Base-by-base conservation (phyloP, 2,888 invertebrate genomes). In the Sminthurides aquaticus region DNA sequence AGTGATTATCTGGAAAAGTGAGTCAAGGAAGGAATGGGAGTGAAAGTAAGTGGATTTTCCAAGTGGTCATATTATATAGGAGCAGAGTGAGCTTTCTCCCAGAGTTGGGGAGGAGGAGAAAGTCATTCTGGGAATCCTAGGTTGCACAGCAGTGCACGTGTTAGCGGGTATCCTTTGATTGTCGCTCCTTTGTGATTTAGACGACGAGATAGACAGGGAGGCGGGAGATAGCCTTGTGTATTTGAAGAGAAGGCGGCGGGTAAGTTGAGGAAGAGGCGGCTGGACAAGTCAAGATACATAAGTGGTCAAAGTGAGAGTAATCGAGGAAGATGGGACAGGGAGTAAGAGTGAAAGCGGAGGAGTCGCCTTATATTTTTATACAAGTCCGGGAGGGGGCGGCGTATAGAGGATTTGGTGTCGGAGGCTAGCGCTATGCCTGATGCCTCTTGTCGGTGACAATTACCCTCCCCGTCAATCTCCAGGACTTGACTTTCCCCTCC, bases 381-480 rank as follows among this genome's bases (percentile, higher is more conserved):
- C 43, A 18, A 18, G 43, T 43, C 43, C n/a, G n/a, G n/a, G n/a
- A n/a, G 5, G 43, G 43, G 15, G 43, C 43, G 43, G 43, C 8
- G 52, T n/a, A 20, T 15, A 52, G 20, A 8, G 52, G 5, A 52
- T 52, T 52, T 20, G 52, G 22, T 52, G 52, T 52, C 52, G 20
- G 43, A 52, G 49, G 5, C 15, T 49, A 2, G 26, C 27, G 43
- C 24, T 48, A 15, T 27, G 49, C 28, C 63, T 63, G 57, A 57
- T 57, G 63, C 49, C 29, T 59, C 59, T 60, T 59, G 61, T 60
- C 60, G 25, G 58, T 63, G 63, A 63, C 58, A 63, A 57, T 63
- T 63, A 57, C 57, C 54, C 20, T 26, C 25, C 24, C 58, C 58
- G 49, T 63, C 58, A 58, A 49, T 63, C 58, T 54, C 52, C 26